Evolutionary conservation across 1,140 invertebrate genomes (phyloP), one percentile per base, ranked within the genome.

Genomic region (Lanistes nyassanus): DNA sequence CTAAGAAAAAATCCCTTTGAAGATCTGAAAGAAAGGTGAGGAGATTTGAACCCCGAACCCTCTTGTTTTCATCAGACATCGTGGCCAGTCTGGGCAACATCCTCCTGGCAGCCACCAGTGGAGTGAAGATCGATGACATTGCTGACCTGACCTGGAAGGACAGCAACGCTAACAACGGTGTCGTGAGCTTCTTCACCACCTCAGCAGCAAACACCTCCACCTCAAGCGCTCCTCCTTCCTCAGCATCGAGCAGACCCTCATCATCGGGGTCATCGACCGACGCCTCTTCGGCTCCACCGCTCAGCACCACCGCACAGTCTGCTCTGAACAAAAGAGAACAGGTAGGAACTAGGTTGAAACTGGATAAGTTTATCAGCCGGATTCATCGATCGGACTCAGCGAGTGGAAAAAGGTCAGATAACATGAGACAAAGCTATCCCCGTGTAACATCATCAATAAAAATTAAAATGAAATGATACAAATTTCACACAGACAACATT

Each of bases 61-160:
- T 7, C 53, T 5, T 74, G 66, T 67, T 72, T 47, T 64, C 53
- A 69, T 19, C 66, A 84, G 82, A 84, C 71, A 81, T 84, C 21
- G 66, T 84, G 16, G 78, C 82, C 16, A 72, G 75, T 65, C 56
- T 84, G n/a, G 79, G 80, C 23, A 82, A 79, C 79, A 75, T 84
- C 31, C 76, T 83, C n/a, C 47, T 76, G 26, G 80, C 83, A 21
- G 82, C 78, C 26, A 78, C 76, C 26, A 64, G 42, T 11, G 69
- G 34, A 36, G n/a, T 67, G 36, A 51, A 21, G 11, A 31, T 37
- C 3, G n/a, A 23, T 4, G 56, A 72, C 55, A 55, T 39, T 39
- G 0, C n/a, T 9, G 3, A 23, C 47, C 47, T 29, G 42, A 42
- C 26, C 55, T 56, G 34, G 42, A n/a, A 29, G 21, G 47, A 23